phyloP scores from a whole-genome alignment of 2,113 vertebrate species.

The Apaloderma vittatum region DNA sequence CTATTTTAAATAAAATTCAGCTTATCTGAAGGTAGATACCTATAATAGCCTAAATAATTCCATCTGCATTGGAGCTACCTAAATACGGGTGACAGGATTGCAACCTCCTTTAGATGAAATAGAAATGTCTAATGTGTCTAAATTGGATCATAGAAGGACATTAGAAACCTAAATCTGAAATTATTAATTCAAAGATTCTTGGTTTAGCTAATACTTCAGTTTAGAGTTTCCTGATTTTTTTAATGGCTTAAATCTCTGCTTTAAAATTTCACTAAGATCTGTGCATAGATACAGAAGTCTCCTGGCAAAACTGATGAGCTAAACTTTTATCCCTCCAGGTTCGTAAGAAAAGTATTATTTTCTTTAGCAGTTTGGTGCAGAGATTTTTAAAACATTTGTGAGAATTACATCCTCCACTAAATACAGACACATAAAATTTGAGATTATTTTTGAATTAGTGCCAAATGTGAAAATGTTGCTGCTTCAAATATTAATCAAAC shows the following conservation, averaged over 20 bases:
- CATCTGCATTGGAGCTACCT: background rate
- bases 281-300: background rate
- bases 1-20: background rate
- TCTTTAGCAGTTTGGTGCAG: background rate
- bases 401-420: background rate
- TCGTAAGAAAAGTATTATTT: background rate
- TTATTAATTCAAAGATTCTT: background rate
- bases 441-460: background rate
- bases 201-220: background rate
- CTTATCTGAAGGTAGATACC: background rate
- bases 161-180: background rate
- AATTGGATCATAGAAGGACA: background rate
- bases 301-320: background rate
- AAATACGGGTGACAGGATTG: background rate
- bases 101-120: background rate
- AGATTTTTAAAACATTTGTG: background rate
- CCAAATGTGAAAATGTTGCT: background rate
- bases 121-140: background rate
- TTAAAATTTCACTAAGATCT: background rate
- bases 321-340: background rate
- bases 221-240: background rate
- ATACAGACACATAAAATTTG: background rate
- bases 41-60: background rate
- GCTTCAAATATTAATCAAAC: background rate
- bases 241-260: background rate